These are phyloP conservation scores for Xiphophorus maculatus DNA, from an alignment of 2,113 vertebrate species.

Conservation along the genomic window DNA sequence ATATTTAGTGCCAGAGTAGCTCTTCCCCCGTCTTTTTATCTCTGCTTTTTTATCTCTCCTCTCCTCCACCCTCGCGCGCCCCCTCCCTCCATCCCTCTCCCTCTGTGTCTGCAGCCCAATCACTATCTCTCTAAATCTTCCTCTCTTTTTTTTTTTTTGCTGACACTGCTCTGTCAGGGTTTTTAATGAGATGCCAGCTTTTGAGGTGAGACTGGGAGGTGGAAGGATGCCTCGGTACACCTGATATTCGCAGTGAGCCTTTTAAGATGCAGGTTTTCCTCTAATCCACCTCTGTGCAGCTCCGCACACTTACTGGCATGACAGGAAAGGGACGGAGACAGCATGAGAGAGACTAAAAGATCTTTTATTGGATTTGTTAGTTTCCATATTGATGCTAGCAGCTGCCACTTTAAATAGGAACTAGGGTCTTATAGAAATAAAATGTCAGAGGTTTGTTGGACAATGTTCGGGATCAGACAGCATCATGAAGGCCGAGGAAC, in stretches of 20 bases:
- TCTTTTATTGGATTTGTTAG: background rate
- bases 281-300: slow-evolving; percentile 15
- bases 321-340: background rate
- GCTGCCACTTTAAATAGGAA: background rate
- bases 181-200: slow-evolving; percentile 74
- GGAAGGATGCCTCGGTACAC: slow-evolving; percentile 56
- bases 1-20: slow-evolving; percentile 51
- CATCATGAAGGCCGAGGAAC: too few species aligned
- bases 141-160: slow-evolving; percentile 55
- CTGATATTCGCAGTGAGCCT: slow-evolving; percentile 37
- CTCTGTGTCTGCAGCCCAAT: slow-evolving; percentile 37
- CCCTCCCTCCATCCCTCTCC: slow-evolving; percentile 22
- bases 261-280: slow-evolving; percentile 21
- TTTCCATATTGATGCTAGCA: background rate
- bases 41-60: slow-evolving; percentile 48
- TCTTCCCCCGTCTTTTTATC: slow-evolving; percentile 59
- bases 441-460: too few species aligned
- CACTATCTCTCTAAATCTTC: slow-evolving; percentile 45
- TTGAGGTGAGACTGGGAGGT: slow-evolving; percentile 48
- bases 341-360: background rate
- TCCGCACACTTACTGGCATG: slow-evolving; percentile 14
- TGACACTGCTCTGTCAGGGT: slow-evolving; percentile 68
- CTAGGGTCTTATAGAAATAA: too few species aligned
- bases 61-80: slow-evolving; percentile 4
- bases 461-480: too few species aligned